Conservation (phyloP, 2,888 invertebrate genomes). For the Megalurothrips usitatus region DNA sequence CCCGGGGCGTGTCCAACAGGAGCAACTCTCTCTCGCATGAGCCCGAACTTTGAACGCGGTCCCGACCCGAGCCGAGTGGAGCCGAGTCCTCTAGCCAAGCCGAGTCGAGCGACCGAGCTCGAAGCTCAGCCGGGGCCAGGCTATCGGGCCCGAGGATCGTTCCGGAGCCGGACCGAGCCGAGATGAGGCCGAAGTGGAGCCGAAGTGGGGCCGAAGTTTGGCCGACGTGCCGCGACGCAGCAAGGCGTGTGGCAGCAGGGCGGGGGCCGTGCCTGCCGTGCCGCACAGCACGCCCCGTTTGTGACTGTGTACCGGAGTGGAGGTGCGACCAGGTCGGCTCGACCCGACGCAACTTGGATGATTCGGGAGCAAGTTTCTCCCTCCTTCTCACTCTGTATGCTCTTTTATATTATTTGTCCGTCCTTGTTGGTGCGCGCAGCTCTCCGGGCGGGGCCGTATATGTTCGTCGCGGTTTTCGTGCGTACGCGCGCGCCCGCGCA, state of each 20-base stretch:
- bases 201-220: not conserved
- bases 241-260: not conserved
- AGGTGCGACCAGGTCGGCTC: slow-evolving; percentile 11
- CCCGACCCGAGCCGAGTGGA: not conserved
- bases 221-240: too few species aligned
- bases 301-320: slow-evolving; percentile 13
- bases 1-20: too few species aligned
- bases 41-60: too few species aligned
- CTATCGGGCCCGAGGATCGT: not conserved
- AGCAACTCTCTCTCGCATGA: too few species aligned
- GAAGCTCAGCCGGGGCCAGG: not conserved
- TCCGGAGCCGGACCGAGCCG: not conserved
- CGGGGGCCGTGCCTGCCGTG: not conserved
- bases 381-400: not conserved
- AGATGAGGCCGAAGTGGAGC: not conserved
- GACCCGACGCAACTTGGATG: not conserved
- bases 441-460: not conserved
- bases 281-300: slow-evolving; percentile 7
- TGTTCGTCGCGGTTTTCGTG: not conserved
- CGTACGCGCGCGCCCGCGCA: not conserved
- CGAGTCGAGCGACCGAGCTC: not conserved
- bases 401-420: slow-evolving; percentile 24
- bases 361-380: slow-evolving; percentile 24
- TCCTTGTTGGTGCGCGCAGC: slow-evolving; percentile 2
- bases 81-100: not conserved